Evolutionary conservation across 1,140 invertebrate species (phyloP).

Genomic region (Monochamus saltuarius): DNA sequence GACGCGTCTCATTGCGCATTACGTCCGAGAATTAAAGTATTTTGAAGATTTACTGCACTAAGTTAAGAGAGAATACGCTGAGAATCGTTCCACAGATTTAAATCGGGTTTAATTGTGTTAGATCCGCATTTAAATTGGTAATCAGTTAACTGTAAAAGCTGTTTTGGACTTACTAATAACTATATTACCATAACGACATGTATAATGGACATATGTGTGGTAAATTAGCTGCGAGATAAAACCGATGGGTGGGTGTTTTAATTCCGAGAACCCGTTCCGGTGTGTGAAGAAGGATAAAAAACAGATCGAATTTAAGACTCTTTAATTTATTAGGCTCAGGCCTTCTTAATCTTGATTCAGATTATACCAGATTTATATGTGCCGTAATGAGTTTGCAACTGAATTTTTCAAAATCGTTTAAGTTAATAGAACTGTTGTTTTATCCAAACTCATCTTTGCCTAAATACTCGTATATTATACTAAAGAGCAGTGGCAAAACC

Average conservation of each 20-base stretch:
- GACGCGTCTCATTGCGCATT: conserved; percentile 2
- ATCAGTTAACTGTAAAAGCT: conserved; percentile 13
- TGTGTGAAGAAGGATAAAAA: too few relatives aligned
- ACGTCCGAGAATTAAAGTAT: conserved; percentile 5
- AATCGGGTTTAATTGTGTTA: conserved; percentile 1
- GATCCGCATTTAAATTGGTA: conserved; percentile 10
- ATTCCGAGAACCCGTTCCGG: not conserved
- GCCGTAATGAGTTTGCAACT: too few relatives aligned
- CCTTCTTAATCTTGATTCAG: too few relatives aligned
- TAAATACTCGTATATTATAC: too few relatives aligned
- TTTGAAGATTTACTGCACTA: conserved; percentile 3
- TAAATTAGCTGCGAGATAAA: not conserved
- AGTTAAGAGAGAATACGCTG: not conserved
- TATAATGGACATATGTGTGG: not conserved
- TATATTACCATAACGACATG: conserved; percentile 7
- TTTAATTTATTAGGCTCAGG: too few relatives aligned
- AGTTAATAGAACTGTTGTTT: too few relatives aligned
- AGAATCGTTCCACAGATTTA: conserved; percentile 8
- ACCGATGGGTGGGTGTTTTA: not conserved
- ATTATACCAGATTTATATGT: too few relatives aligned
- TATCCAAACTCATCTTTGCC: too few relatives aligned
- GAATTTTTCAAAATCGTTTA: too few relatives aligned
- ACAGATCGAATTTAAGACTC: too few relatives aligned
- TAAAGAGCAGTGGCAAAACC: too few relatives aligned
- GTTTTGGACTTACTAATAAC: conserved; percentile 6